A percentile compares a stretch with the other conserved stretches of the same genome.
phyloP scores from a whole-genome alignment of 2,888 invertebrate species.

The Euplagia quadripunctaria region DNA sequence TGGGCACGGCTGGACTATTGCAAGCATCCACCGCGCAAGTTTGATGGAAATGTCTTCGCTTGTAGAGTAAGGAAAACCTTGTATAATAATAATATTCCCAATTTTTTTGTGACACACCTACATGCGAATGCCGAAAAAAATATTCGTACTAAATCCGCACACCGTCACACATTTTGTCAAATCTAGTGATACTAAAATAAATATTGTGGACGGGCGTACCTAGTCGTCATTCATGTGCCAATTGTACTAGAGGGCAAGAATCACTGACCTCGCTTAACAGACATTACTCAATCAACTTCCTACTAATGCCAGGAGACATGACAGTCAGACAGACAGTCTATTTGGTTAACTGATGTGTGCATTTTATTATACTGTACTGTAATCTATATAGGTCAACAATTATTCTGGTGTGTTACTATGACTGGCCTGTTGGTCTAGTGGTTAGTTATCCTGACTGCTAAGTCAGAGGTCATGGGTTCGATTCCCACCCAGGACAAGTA shows the following conservation, averaged over 20 bases:
- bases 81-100: too few species aligned
- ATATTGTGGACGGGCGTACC: constrained; percentile 32
- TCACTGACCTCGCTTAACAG: constrained; percentile 77
- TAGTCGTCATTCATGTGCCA: constrained; percentile 47
- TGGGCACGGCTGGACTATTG: not conserved
- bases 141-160: not conserved
- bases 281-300: constrained; percentile 72
- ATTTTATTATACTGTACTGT: not conserved
- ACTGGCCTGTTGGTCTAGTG: too few species aligned
- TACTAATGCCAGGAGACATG: constrained; percentile 36
- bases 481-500: too few species aligned
- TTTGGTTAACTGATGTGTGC: constrained; percentile 19
- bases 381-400: not conserved
- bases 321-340: constrained; percentile 23
- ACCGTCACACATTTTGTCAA: not conserved
- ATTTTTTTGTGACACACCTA: too few species aligned
- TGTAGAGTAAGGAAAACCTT: too few species aligned
- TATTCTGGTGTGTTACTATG: not conserved
- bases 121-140: not conserved
- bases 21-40: not conserved
- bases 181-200: constrained; percentile 19
- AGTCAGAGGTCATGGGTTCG: too few species aligned
- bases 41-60: not conserved
- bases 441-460: too few species aligned
- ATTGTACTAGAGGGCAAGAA: constrained; percentile 69